A percentile compares a stretch with the other conserved stretches of the same genome.
Conservation (phyloP, 1,140 invertebrate genomes). For the Metaphire vulgaris region DNA sequence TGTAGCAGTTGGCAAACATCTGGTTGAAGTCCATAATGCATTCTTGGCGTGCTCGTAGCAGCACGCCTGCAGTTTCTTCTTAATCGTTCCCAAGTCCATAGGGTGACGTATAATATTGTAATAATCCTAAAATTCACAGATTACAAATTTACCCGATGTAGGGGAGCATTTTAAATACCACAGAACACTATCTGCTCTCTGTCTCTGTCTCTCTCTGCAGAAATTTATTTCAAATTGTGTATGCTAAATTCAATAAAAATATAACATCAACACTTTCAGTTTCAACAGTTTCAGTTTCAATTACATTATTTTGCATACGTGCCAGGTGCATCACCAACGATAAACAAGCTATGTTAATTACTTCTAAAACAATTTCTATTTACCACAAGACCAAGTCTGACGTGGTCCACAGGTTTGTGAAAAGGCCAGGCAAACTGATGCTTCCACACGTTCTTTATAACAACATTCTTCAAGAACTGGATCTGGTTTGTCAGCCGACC, state of each 20-base stretch:
- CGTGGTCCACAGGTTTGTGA: slow-evolving; percentile 86
- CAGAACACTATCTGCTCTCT: too few species aligned
- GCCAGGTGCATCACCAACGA: too few species aligned
- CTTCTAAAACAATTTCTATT: too few species aligned
- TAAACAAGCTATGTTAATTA: too few species aligned
- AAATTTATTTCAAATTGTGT: too few species aligned
- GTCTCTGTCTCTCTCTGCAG: too few species aligned
- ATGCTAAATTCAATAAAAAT: too few species aligned
- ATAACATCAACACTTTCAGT: too few species aligned
- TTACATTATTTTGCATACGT: too few species aligned
- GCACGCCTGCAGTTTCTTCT: slow-evolving; percentile 91
- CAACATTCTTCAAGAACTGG: slow-evolving; percentile 81
- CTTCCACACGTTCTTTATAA: slow-evolving; percentile 91
- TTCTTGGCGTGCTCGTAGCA: slow-evolving; percentile 93
- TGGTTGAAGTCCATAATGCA: slow-evolving; percentile 97
- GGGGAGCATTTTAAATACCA: too few species aligned
- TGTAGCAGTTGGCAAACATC: slow-evolving; percentile 98
- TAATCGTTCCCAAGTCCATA: slow-evolving; percentile 98
- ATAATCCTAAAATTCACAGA: slow-evolving; percentile 89
- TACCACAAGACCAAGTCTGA: slow-evolving; percentile 86
- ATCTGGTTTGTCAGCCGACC: slow-evolving; percentile 70
- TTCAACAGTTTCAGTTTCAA: too few species aligned
- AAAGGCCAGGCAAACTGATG: slow-evolving; percentile 96
- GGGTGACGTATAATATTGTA: slow-evolving; percentile 89
- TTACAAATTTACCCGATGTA: too few species aligned